Percentiles rank a stretch among this genome's conserved stretches.
These are phyloP conservation scores for Enteromius viviparus DNA, from an alignment of 2,797 vertebrate genomes.

Conservation along the genomic window DNA sequence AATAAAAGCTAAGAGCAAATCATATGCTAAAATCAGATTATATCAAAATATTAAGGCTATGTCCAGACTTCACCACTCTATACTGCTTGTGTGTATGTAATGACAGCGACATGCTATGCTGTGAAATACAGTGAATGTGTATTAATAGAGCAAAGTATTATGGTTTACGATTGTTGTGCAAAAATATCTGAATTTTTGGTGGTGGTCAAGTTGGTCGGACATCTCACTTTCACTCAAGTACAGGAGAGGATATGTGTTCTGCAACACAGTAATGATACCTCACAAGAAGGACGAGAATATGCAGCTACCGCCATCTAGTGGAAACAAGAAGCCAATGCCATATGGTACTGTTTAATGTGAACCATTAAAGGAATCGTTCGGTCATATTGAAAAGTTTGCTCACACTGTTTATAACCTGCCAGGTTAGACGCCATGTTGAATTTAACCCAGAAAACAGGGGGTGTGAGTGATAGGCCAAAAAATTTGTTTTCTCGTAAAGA, in stretches of 20 bases:
- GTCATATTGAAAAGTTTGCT: not conserved
- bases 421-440: not conserved
- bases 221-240: conserved; percentile 9
- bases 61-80: not conserved
- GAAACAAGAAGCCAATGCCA: not conserved
- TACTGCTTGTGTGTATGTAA: not conserved
- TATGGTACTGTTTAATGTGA: not conserved
- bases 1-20: conserved; percentile 36
- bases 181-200: not conserved
- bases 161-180: not conserved
- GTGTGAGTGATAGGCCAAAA: not conserved
- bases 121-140: not conserved
- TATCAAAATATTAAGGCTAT: not conserved
- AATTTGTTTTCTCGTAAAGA: not conserved
- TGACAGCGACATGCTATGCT: not conserved
- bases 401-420: not conserved
- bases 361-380: not conserved
- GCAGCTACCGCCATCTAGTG: conserved; percentile 51
- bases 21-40: conserved; percentile 21
- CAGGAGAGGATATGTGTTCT: conserved; percentile 3
- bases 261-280: not conserved
- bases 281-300: conserved; percentile 7
- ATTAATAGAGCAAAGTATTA: not conserved
- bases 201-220: not conserved
- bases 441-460: not conserved